These are phyloP conservation scores for Trinorchestia longiramus DNA, from an alignment of 1,140 invertebrate species.

Conservation along the genomic window DNA sequence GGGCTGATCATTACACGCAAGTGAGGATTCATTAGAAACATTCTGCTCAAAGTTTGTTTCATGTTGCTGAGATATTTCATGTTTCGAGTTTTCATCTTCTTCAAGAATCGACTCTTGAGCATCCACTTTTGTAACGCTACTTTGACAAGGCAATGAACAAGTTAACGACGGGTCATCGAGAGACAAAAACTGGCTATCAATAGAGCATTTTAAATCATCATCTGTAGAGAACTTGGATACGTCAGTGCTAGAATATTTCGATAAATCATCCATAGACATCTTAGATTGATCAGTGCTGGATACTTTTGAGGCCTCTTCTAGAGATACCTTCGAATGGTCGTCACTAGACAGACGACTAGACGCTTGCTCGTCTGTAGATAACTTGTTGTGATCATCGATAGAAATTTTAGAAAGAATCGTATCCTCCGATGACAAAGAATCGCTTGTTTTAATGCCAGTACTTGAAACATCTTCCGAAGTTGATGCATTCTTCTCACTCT, in stretches of 20 bases:
- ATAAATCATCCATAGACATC: conserved; percentile 48
- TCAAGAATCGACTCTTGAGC: conserved; percentile 19
- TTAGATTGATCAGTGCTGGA: conserved; percentile 10
- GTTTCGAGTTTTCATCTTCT: conserved; percentile 16
- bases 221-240: conserved; percentile 56
- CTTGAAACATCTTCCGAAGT: conserved; percentile 27
- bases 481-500: conserved; percentile 7
- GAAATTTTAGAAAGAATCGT: conserved; percentile 62
- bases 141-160: background rate
- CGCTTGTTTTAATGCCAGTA: conserved; percentile 60
- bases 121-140: conserved; percentile 9
- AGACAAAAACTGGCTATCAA: conserved; percentile 35
- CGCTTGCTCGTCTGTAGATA: conserved; percentile 10
- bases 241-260: conserved; percentile 58
- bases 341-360: conserved; percentile 44
- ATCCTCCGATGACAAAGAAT: conserved; percentile 64
- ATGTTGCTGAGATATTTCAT: background rate
- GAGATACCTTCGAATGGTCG: conserved; percentile 56
- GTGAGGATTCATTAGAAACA: background rate
- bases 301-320: conserved; percentile 55
- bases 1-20: background rate
- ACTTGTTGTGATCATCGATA: conserved; percentile 58
- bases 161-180: conserved; percentile 14
- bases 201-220: conserved; percentile 54
- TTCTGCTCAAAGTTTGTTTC: background rate